A percentile compares a stretch with the other conserved stretches of the same genome.
Evolutionary conservation across 2,113 vertebrate species (phyloP).

Genomic region (Hippocampus abdominalis): DNA sequence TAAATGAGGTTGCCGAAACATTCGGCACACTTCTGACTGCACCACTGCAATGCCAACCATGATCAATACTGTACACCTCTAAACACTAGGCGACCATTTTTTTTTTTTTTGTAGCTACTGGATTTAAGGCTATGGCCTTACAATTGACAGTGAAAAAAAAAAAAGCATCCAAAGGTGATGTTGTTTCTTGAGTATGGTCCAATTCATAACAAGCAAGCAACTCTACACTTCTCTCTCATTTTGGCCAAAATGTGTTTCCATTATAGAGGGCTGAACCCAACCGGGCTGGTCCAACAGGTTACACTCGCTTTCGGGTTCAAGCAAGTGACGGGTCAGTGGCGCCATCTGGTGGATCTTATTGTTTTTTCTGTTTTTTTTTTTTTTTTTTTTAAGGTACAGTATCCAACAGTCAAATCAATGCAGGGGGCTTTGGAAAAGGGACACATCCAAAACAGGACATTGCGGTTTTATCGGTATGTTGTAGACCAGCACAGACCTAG

Average conservation of each 20-base stretch:
- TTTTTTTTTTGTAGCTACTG: too few species aligned
- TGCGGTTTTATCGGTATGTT: too few species aligned
- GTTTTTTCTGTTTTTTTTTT: not conserved
- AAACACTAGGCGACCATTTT: too few species aligned
- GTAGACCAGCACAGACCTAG: too few species aligned
- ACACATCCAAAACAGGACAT: too few species aligned
- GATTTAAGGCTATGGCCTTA: too few species aligned
- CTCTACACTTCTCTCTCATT: not conserved
- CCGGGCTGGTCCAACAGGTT: constrained; percentile 3
- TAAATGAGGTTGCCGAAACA: not conserved
- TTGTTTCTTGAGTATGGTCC: not conserved
- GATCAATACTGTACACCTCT: too few species aligned
- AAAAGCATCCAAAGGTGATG: not conserved
- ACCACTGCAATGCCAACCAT: not conserved
- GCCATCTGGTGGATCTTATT: not conserved
- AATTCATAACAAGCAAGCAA: not conserved
- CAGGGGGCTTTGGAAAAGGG: too few species aligned
- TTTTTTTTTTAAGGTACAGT: not conserved
- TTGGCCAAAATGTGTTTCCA: not conserved
- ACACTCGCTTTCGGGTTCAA: not conserved
- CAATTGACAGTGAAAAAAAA: not conserved
- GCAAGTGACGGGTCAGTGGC: not conserved
- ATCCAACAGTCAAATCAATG: too few species aligned
- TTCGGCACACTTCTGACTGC: not conserved
- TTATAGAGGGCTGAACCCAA: not conserved